Conservation (phyloP, 2,113 vertebrate genomes). For the Emydocephalus ijimae region DNA sequence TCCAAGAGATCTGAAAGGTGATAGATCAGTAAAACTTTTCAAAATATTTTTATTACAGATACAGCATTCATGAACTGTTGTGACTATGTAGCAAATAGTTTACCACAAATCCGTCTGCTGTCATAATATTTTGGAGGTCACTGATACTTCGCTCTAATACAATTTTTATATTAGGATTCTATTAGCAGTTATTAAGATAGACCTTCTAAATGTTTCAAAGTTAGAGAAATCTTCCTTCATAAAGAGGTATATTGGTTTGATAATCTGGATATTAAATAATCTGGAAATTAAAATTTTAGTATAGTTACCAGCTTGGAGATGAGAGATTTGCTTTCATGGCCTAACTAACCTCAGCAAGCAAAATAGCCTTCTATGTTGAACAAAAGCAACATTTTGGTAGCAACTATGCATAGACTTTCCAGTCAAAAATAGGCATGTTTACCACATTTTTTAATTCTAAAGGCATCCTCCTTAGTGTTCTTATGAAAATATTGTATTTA, state of each 20-base stretch:
- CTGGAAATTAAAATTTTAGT: neutral
- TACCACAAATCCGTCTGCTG: conserved; percentile 1
- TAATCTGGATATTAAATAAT: neutral
- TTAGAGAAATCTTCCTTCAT: neutral
- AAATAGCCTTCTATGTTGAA: neutral
- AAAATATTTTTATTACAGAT: neutral
- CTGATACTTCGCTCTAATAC: neutral
- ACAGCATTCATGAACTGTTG: conserved; percentile 1
- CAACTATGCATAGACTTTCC: neutral
- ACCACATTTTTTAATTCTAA: neutral
- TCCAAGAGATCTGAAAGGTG: neutral
- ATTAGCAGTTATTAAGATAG: neutral
- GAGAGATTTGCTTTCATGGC: neutral
- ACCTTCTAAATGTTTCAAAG: neutral
- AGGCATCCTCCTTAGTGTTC: neutral
- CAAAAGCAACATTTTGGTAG: neutral
- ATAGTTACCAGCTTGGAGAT: neutral
- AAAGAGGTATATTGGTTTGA: neutral
- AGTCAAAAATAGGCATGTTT: neutral
- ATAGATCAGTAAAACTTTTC: neutral
- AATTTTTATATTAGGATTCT: neutral
- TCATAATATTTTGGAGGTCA: neutral
- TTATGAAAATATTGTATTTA: neutral
- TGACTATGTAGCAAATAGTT: neutral
- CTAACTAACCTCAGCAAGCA: neutral